Evolutionary conservation across 1,140 invertebrate species (phyloP), one percentile per base, ranked within the genome.

Genomic region (Brachionus asplanchnoidis): DNA sequence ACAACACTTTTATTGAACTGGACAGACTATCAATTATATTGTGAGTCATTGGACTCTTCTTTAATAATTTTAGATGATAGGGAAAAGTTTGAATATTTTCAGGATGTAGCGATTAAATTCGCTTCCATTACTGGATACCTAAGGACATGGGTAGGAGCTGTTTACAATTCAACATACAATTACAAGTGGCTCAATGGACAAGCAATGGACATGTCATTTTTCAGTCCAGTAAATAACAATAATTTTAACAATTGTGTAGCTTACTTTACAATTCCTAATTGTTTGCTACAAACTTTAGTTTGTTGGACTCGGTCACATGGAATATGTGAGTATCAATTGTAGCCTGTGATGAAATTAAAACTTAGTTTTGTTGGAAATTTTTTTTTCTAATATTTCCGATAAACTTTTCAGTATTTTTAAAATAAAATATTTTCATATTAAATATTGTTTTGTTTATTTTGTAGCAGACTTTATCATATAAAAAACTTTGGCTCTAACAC

Each of bases 271-370:
- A 50, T 46, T 50, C 73, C 73, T 50, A 17, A 77, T 23, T 77
- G 73, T 50, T 26, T 26, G 42, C n/a, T 77, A 26, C 73, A 77
- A n/a, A 77, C 73, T 14, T 12, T 77, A 26, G 17, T 77, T 50
- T 77, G 73, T 50, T 50, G n/a, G 17, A 46, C 20, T 50, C 17
- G 44, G 9, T 77, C 73, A 12, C 44, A 50, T 50, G 73, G 73
- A 28, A 77, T 77, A 28, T 77, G 73, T 28, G 73, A 77, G n/a
- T 77, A 77, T 50, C 11, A 50, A 26, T 23, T 26, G 20, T 77
- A 77, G 42, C 11, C 28, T 6, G 0, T n/a, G 14, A 68, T 12
- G 5, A 68, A 32, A 32, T 32, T 28, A 36, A 32, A 7, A 32
- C 3, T 32, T n/a, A 68, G n/a, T 32, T 68, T 26, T 20, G n/a